Base-by-base conservation (phyloP, 2,797 vertebrate species). In the Ctenochaetus hawaiiensis region DNA sequence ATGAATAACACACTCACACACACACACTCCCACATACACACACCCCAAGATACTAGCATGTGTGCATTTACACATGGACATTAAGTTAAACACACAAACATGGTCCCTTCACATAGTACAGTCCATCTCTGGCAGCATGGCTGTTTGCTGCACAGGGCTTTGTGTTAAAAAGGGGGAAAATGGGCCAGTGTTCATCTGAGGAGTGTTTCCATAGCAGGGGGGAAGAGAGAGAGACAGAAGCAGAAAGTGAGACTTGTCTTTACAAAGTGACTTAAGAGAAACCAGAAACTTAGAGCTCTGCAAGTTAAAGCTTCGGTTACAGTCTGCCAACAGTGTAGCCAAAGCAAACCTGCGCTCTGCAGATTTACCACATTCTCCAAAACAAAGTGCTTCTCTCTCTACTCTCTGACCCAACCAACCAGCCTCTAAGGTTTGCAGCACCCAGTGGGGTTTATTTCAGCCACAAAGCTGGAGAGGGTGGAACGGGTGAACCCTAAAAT, bases 221-320 rank as follows among this genome's bases (percentile, higher is more conserved):
- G 67, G 63, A 6, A 16, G 16, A 8, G 51, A 47, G 8, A 11
- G 18, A 8, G 51, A 48, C 14, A 59, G 48, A 17, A 41, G 54
- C 51, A 68, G 72, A 78, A 65, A 76, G 68, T 49, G 20, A 41
- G 37, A 63, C 64, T 77, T 0, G 5, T 73, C 82, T 84, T 84
- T 75, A 86, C 80, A 81, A 56, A 76, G 58, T 17, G 48, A 76
- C 83, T 83, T 61, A 14, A 80, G 82, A 84, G 88, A 83, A 91
- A 91, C 78, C 75, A 91, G 86, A 90, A 80, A 76, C 83, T 52
- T 70, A 1, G 11, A 63, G 72, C 83, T 6, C 23, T 85, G 79
- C 60, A 76, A 84, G 85, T 92, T 82, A 60, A 62, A 88, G 81
- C 76, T 92, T 68, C 13, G n/a, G 78, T 90, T 92, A 82, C 87